Conservation (phyloP, 2,797 vertebrate genomes). For the Pachyuromys duprasi region DNA sequence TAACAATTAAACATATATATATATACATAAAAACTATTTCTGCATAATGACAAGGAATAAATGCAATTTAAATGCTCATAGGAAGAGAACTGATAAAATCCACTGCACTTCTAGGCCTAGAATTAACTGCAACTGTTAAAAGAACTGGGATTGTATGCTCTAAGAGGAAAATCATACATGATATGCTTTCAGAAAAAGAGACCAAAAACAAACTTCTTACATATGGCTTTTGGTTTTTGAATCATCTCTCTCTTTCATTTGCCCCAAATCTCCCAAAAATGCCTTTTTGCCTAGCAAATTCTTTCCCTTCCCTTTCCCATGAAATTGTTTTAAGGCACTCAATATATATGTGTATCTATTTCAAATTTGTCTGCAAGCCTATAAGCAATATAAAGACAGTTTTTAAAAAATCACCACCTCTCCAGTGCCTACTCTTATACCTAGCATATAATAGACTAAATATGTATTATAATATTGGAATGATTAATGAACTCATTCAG, state of each 20-base stretch:
- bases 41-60: not conserved
- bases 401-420: not conserved
- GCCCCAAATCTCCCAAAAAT: not conserved
- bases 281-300: not conserved
- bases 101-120: not conserved
- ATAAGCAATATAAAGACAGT: not conserved
- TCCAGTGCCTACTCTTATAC: not conserved
- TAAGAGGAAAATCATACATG: not conserved
- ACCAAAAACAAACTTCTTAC: not conserved
- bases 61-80: not conserved
- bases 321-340: not conserved
- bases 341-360: not conserved
- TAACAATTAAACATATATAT: constrained; percentile 11
- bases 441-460: not conserved
- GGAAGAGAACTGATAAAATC: not conserved
- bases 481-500: constrained; percentile 40
- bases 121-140: not conserved
- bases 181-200: not conserved
- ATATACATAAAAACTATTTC: not conserved
- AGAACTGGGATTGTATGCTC: not conserved
- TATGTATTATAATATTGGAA: not conserved
- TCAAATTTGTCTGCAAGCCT: constrained; percentile 1
- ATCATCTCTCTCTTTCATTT: not conserved
- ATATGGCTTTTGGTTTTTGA: not conserved
- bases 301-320: not conserved